A percentile compares a stretch with the other conserved stretches of the same genome.
phyloP scores from a whole-genome alignment of 2,888 invertebrate genomes.

The Lithodes maja region DNA sequence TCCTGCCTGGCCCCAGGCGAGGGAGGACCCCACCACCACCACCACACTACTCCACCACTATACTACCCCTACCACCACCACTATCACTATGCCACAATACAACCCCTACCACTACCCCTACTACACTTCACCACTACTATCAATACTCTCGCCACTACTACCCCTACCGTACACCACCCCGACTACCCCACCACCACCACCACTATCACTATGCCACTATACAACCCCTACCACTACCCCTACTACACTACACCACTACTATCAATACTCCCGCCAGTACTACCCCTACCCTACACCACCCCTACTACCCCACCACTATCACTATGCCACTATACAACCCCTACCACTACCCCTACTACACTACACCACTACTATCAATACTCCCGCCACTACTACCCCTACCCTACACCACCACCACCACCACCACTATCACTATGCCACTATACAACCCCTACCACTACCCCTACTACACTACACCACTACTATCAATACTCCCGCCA shows the following conservation, averaged over 20 bases:
- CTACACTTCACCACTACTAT: neutral
- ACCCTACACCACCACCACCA: neutral
- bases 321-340: neutral
- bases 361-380: neutral
- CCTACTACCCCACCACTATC: neutral
- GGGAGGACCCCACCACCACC: conserved; percentile 4
- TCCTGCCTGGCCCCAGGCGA: conserved; percentile 9
- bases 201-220: neutral
- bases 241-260: neutral
- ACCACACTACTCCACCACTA: neutral
- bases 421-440: neutral
- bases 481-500: neutral
- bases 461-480: neutral
- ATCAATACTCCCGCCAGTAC: neutral
- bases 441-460: neutral
- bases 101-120: neutral
- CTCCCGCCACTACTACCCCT: neutral
- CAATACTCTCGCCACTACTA: neutral
- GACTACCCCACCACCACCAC: neutral
- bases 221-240: neutral
- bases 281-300: neutral
- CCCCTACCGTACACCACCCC: neutral
- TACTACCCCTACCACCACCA: neutral
- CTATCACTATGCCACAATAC: neutral
- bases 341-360: neutral